Evolutionary conservation across 2,888 invertebrate genomes (phyloP), one percentile per base, ranked within the genome.

Genomic region (Yponomeuta sedellus): DNA sequence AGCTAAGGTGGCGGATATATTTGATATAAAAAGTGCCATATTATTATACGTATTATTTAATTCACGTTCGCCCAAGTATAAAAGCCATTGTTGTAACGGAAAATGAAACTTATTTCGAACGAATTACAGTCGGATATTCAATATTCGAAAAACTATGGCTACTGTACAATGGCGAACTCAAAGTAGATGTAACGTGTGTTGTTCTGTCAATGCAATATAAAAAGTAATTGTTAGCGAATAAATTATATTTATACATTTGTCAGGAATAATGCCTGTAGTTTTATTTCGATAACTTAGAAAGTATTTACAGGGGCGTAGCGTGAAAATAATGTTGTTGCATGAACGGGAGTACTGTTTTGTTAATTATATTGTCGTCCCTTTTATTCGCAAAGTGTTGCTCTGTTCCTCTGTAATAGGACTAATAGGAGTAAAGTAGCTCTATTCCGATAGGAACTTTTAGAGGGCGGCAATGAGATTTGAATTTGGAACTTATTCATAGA

Each of bases 261-360:
- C 12, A 1, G 44, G 16, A 52, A 52, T 12, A 52, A 16, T 16
- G 8, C 16, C 44, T 16, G 16, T 52, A 52, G 44, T 52, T 52
- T 52, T 52, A 16, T 52, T 52, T 44, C 44, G 2, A 5, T 25
- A 25, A 25, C 0, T 25, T 25, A 25, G 44, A 44, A 44, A 12
- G 44, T 44, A 44, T 25, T 25, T 1, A 74, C 59, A 1, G 70
- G 71, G 67, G 73, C 61, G 40, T 28, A 44, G 44, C 12, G 12
- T 44, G n/a, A n/a, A n/a, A n/a, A n/a, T n/a, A 44, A 44, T 16
- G 44, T 52, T 16, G 44, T 52, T 52, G 44, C 44, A 52, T 52
- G 44, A 52, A 12, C 2, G 12, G 2, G 0, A 16, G 44, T 4
- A 6, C 8, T 6, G 6, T 16, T 1, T 52, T 3, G 44, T 12